Evolutionary conservation across 2,113 vertebrate species (phyloP).

Genomic region (Orientallactaga bullata): DNA sequence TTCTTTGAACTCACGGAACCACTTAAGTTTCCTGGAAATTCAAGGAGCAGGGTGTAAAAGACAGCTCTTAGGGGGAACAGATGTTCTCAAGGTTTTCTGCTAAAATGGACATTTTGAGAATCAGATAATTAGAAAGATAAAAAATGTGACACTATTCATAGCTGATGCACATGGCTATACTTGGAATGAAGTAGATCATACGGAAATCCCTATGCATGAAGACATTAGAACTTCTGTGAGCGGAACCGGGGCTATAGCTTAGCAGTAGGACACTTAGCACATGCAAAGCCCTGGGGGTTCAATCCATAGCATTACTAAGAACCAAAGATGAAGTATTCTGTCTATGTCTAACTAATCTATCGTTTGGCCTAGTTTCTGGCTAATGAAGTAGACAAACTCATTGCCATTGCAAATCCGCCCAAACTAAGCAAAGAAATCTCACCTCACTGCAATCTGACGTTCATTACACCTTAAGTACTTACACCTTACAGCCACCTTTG

Average conservation of each 20-base stretch:
- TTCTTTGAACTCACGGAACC: neutral
- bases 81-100: neutral
- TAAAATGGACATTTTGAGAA: neutral
- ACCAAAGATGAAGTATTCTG: neutral
- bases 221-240: neutral
- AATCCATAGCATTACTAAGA: neutral
- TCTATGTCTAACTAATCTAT: neutral
- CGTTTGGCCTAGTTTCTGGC: neutral
- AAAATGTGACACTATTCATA: neutral
- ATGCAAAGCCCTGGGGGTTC: neutral
- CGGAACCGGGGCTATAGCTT: neutral
- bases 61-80: neutral
- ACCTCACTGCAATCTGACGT: neutral
- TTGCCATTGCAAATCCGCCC: neutral
- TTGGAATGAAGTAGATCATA: neutral
- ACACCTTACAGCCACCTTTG: neutral
- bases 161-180: neutral
- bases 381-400: neutral
- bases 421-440: neutral
- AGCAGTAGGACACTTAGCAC: neutral
- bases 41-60: neutral
- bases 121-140: neutral
- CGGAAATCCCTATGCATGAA: neutral
- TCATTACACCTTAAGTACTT: constrained; percentile 8
- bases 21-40: neutral